Evolutionary conservation across 2,797 vertebrate species (phyloP).

Genomic region (Diglossa cyanea): DNA sequence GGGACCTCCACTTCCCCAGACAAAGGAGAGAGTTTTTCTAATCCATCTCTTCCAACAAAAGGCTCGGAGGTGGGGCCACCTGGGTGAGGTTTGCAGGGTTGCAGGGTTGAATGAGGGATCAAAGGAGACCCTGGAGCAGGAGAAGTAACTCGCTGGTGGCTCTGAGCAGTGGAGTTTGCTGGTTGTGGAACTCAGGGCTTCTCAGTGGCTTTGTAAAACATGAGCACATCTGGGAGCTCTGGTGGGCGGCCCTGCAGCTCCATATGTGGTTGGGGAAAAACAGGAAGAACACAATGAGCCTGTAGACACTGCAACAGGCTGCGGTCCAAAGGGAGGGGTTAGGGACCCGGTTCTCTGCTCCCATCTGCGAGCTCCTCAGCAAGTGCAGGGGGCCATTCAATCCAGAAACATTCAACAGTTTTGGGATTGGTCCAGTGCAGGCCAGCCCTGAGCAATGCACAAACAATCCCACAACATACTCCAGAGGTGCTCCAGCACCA

Average conservation of each 20-base stretch:
- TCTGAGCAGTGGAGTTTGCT: background rate
- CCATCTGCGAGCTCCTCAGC: background rate
- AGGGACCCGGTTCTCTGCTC: background rate
- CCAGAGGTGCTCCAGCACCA: background rate
- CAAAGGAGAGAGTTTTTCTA: background rate
- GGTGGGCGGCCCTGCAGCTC: background rate
- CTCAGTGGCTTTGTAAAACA: background rate
- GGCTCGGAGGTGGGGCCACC: background rate
- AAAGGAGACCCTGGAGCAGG: background rate
- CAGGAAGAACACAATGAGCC: constrained; percentile 14
- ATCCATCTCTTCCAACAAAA: background rate
- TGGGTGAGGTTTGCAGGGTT: background rate
- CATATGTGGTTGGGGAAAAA: background rate
- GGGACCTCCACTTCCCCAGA: background rate
- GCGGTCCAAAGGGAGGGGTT: background rate
- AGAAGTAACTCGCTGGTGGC: background rate
- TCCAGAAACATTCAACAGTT: background rate
- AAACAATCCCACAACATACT: background rate
- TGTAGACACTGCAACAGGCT: background rate
- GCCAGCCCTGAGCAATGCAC: background rate
- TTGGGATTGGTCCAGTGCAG: background rate
- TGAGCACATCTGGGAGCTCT: background rate
- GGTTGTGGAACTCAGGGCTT: background rate
- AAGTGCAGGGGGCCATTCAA: background rate
- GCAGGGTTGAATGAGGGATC: background rate